phyloP scores from a whole-genome alignment of 2,113 vertebrate species.

The Chloebia gouldiae region DNA sequence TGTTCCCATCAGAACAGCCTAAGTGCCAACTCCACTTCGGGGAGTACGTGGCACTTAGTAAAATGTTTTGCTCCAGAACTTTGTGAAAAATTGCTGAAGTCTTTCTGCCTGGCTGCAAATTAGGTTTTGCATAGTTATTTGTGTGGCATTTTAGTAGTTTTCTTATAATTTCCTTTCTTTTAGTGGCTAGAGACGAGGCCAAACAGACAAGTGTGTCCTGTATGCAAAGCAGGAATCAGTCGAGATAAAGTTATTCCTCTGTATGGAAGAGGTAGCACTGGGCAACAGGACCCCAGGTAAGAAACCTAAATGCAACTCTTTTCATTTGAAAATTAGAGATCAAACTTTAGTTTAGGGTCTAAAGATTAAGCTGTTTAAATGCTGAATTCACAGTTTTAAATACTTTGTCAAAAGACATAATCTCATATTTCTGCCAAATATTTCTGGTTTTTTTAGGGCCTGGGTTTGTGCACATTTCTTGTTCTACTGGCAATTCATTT shows the following conservation, averaged over 20 bases:
- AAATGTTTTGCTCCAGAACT: neutral
- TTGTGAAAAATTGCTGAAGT: neutral
- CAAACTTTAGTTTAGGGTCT: neutral
- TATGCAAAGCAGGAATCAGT: conserved; percentile 98
- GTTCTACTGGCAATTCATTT: neutral
- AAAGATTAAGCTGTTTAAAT: neutral
- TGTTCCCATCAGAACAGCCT: neutral
- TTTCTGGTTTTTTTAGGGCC: neutral
- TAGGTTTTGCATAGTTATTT: neutral
- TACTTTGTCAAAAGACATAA: neutral
- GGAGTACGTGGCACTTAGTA: neutral
- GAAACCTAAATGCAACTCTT: neutral
- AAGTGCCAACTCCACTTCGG: neutral
- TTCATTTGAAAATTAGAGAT: neutral
- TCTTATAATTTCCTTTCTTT: neutral
- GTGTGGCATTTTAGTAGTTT: neutral
- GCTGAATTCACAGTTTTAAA: neutral
- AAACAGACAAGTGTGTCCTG: conserved; percentile 96
- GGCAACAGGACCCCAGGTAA: conserved; percentile 96
- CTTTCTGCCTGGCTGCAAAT: neutral
- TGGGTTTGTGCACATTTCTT: neutral
- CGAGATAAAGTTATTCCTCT: conserved; percentile 97
- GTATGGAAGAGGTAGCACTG: conserved; percentile 94
- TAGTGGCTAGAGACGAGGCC: conserved; percentile 98
- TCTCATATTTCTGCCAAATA: neutral